phyloP scores from a whole-genome alignment of 2,113 vertebrate species.

The Elephantulus edwardii region DNA sequence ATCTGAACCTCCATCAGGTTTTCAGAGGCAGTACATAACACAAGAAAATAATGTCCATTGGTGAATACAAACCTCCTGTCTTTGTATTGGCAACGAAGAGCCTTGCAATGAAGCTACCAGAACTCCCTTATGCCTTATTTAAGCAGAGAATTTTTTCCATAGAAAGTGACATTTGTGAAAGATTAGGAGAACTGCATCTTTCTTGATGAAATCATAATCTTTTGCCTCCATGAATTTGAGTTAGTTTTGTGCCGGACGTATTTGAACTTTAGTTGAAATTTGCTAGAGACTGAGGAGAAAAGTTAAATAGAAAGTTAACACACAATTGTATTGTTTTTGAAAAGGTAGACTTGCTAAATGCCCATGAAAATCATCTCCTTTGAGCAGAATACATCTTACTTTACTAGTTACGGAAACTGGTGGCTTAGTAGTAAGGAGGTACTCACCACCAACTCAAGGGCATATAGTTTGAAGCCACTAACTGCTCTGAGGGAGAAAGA shows the following conservation, averaged over 20 bases:
- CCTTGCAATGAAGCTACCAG: too few species aligned
- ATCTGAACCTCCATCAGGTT: too few species aligned
- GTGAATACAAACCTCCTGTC: too few species aligned
- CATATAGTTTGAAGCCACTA: too few species aligned
- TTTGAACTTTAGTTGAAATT: neutral
- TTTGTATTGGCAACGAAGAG: too few species aligned
- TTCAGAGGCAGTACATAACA: too few species aligned
- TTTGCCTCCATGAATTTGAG: neutral
- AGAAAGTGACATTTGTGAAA: neutral
- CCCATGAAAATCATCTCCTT: neutral
- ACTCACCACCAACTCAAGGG: too few species aligned
- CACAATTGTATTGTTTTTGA: neutral
- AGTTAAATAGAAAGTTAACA: neutral
- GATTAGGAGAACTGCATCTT: neutral
- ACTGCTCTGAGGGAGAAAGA: too few species aligned
- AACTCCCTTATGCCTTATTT: too few species aligned
- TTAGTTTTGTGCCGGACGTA: neutral
- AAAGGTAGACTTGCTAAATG: neutral
- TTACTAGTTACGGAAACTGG: neutral
- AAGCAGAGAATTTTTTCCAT: too few species aligned
- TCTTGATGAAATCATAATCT: conserved; percentile 10
- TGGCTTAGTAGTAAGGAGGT: neutral
- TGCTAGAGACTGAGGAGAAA: neutral
- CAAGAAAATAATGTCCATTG: too few species aligned
- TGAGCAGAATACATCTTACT: neutral